A percentile compares a stretch with the other conserved stretches of the same genome.
Evolutionary conservation across 2,797 vertebrate genomes (phyloP).

Genomic region (Sardinella longiceps): DNA sequence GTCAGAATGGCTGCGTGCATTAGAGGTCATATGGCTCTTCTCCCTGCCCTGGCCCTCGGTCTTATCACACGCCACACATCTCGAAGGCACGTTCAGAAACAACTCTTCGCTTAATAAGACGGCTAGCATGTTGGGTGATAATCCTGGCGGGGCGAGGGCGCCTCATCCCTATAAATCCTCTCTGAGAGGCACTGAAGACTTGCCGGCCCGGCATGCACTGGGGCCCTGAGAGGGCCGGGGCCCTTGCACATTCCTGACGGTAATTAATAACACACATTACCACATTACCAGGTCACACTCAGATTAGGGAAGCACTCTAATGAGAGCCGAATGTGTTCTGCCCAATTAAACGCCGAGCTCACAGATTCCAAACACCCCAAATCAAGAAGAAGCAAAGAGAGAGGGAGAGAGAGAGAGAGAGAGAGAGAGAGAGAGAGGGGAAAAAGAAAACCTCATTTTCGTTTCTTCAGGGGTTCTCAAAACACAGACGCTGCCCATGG

Average conservation of each 20-base stretch:
- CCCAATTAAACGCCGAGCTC: conserved; percentile 52
- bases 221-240: conserved; percentile 21
- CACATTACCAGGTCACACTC: conserved; percentile 55
- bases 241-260: conserved; percentile 48
- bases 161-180: conserved; percentile 18
- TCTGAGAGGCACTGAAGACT: background rate
- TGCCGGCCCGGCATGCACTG: background rate
- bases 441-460: background rate
- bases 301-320: conserved; percentile 56
- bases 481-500: background rate
- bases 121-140: background rate
- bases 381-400: background rate
- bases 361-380: background rate
- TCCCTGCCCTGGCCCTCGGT: background rate
- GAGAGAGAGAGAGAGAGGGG: background rate
- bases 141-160: background rate
- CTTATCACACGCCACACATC: background rate
- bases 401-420: background rate
- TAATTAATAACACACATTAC: conserved; percentile 60
- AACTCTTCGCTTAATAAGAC: background rate
- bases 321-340: conserved; percentile 54
- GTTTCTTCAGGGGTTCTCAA: conserved; percentile 20
- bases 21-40: background rate
- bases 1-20: background rate
- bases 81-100: background rate